A percentile compares a stretch with the other conserved stretches of the same genome.
Conservation (phyloP, 1,140 invertebrate species). For the fruit fly (Drosophila melanogaster) region DNA sequence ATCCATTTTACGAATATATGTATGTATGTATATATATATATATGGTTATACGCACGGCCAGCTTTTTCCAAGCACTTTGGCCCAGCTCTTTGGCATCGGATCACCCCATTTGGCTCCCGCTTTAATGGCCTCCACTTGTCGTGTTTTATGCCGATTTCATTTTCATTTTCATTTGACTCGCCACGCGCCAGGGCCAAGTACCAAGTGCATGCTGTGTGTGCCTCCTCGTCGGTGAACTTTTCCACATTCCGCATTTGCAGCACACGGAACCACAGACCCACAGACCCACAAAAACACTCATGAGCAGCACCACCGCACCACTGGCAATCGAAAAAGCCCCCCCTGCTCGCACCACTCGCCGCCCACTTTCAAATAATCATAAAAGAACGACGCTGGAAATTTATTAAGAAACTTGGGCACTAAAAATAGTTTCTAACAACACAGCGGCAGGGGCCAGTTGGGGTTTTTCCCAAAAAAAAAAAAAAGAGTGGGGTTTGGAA, state of each 20-base stretch:
- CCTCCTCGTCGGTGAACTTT: conserved; percentile 43
- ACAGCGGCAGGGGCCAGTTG: background rate
- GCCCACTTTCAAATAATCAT: conserved; percentile 50
- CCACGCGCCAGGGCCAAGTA: conserved; percentile 51
- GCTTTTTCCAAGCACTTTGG: conserved; percentile 17
- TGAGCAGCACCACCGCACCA: background rate
- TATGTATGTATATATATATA: background rate
- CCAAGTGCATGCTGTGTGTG: conserved; percentile 44
- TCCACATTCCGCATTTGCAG: conserved; percentile 17
- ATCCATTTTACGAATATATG: conserved; percentile 12
- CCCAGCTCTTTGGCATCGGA: background rate
- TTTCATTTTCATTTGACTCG: conserved; percentile 52
- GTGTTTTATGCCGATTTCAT: conserved; percentile 61
- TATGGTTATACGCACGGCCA: conserved; percentile 9
- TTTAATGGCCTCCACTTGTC: conserved; percentile 56
- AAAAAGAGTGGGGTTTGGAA: too few species aligned
- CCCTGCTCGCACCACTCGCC: too few species aligned
- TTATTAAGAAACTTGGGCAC: conserved; percentile 62
- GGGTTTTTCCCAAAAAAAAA: background rate
- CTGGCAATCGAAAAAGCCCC: background rate
- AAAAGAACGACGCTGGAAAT: conserved; percentile 54
- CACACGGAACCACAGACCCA: conserved; percentile 11
- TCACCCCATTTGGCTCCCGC: background rate
- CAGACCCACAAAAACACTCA: background rate
- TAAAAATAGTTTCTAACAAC: conserved; percentile 55